A percentile compares a stretch with the other conserved stretches of the same genome.
phyloP scores from a whole-genome alignment of 2,113 vertebrate species.

The Lethenteron camtschaticum region DNA sequence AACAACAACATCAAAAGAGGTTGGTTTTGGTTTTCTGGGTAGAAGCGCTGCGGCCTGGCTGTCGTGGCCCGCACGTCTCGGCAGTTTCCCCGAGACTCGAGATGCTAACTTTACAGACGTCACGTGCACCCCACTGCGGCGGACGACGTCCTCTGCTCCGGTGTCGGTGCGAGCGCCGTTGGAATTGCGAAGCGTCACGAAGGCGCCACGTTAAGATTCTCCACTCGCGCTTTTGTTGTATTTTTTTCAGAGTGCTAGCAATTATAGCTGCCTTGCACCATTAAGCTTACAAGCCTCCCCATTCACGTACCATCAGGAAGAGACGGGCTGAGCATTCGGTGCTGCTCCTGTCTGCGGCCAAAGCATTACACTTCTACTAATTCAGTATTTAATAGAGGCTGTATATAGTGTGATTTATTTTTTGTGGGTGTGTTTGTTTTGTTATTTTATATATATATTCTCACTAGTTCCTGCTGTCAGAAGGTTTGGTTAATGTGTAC shows the following conservation, averaged over 20 bases:
- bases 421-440: neutral
- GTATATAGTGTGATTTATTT: constrained; percentile 2
- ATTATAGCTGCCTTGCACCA: neutral
- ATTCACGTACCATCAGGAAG: neutral
- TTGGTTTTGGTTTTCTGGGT: no score
- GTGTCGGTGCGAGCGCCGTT: no score
- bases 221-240: neutral
- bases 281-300: neutral
- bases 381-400: constrained; percentile 5
- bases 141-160: no score
- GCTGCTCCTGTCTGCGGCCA: neutral
- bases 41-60: no score
- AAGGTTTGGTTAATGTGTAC: neutral
- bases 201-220: neutral
- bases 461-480: neutral
- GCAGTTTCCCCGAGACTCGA: no score
- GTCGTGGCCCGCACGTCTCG: no score
- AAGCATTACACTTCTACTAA: neutral
- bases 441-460: neutral
- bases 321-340: neutral
- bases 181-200: neutral
- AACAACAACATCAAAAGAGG: no score
- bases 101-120: no score
- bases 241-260: neutral
- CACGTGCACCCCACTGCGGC: no score